Conservation (phyloP, 2,113 vertebrate genomes). For the Chroicocephalus ridibundus region DNA sequence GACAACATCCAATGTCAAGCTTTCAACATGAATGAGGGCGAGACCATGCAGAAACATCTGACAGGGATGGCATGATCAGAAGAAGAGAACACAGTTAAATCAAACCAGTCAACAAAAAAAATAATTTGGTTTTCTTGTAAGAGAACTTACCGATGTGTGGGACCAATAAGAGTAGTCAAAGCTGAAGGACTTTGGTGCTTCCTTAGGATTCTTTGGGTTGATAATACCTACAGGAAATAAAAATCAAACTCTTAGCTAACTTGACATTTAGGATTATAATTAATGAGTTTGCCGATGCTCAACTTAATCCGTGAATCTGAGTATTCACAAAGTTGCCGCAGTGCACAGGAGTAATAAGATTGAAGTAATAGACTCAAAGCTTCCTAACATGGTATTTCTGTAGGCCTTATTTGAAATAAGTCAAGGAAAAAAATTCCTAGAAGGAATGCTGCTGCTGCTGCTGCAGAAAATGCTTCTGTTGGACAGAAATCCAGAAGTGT, state of each 20-base stretch:
- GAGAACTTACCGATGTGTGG: conserved; percentile 89
- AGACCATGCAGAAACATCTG: neutral
- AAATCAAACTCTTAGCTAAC: neutral
- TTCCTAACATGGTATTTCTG: neutral
- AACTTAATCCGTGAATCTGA: no score
- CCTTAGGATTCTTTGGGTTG: conserved; percentile 98
- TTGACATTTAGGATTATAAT: neutral
- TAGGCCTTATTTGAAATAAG: neutral
- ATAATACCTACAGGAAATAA: conserved; percentile 84
- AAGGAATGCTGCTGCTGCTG: neutral
- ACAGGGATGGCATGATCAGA: neutral
- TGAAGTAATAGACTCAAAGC: neutral
- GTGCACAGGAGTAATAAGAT: neutral
- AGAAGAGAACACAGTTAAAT: neutral
- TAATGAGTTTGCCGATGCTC: neutral
- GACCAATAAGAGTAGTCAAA: conserved; percentile 99
- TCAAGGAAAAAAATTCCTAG: neutral
- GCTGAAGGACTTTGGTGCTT: conserved; percentile 97
- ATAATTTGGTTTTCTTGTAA: neutral
- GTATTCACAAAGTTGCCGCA: neutral
- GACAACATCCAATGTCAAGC: neutral
- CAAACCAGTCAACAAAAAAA: neutral
- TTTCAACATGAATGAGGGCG: neutral
- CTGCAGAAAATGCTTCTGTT: neutral
- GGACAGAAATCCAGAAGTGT: neutral